Evolutionary conservation across 2,797 vertebrate genomes (phyloP).

Genomic region (Brachyrhaphis roseni): DNA sequence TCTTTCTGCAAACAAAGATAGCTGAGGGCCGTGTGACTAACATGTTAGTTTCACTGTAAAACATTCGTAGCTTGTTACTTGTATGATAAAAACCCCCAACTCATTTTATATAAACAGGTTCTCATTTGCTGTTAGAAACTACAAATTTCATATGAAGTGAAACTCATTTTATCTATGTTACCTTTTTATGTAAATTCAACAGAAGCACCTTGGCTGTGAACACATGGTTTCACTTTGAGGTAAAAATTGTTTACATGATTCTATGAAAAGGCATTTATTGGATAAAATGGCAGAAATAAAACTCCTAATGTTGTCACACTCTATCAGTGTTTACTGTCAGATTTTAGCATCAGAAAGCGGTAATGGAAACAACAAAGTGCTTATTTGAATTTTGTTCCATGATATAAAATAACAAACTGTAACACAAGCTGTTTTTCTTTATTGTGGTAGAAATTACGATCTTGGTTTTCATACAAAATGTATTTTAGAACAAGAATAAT

Average conservation of each 20-base stretch:
- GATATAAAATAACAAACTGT: neutral
- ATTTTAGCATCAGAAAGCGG: neutral
- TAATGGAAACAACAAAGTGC: neutral
- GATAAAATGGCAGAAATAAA: neutral
- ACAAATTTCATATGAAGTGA: neutral
- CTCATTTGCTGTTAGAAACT: neutral
- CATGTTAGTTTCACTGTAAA: neutral
- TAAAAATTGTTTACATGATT: neutral
- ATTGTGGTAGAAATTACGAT: neutral
- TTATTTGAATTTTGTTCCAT: neutral
- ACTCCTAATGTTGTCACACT: neutral
- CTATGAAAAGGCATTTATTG: neutral
- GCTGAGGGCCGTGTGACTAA: neutral
- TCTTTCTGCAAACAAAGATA: conserved; percentile 16
- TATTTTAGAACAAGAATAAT: neutral
- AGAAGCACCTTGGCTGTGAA: neutral
- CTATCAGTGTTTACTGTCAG: neutral
- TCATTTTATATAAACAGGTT: neutral
- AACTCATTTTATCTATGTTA: neutral
- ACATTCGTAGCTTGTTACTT: neutral
- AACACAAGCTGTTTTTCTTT: neutral
- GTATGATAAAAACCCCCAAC: neutral
- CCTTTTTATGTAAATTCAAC: neutral
- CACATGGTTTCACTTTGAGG: neutral
- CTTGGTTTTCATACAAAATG: neutral